Conservation (phyloP, 2,888 invertebrate species). For the Plusia festucae region DNA sequence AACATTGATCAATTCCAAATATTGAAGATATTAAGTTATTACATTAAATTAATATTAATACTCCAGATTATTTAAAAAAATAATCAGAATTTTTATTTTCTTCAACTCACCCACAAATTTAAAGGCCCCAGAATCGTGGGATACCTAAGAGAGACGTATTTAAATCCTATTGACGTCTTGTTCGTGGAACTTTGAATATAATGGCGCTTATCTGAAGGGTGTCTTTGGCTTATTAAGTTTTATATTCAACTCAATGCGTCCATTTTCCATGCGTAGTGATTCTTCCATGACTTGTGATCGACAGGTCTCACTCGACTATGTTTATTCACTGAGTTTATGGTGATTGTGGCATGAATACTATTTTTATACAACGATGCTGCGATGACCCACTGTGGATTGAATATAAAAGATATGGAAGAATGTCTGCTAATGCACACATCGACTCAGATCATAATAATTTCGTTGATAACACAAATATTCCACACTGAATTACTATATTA, state of each 20-base stretch:
- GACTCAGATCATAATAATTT: background rate
- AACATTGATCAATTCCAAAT: too few relatives aligned
- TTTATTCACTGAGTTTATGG: constrained; percentile 55
- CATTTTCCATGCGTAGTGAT: constrained; percentile 46
- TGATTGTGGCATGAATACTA: constrained; percentile 40
- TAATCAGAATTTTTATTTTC: too few relatives aligned
- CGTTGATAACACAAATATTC: background rate
- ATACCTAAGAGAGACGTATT: constrained; percentile 78
- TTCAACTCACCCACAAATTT: constrained; percentile 56
- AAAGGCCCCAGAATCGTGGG: constrained; percentile 63
- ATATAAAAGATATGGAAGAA: background rate
- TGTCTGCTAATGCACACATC: constrained; percentile 14
- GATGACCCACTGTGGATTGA: constrained; percentile 21
- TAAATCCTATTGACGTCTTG: constrained; percentile 83
- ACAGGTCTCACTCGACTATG: constrained; percentile 45
- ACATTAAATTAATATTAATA: too few relatives aligned
- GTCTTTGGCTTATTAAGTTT: constrained; percentile 64
- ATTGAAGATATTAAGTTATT: too few relatives aligned
- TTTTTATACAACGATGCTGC: constrained; percentile 26
- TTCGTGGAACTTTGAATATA: constrained; percentile 78
- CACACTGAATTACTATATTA: too few relatives aligned
- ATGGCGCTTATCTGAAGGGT: constrained; percentile 71
- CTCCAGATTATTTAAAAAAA: too few relatives aligned
- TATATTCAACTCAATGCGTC: constrained; percentile 52
- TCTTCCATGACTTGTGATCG: constrained; percentile 52